Evolutionary conservation across 2,888 invertebrate species (phyloP), one percentile per base, ranked within the genome.

Genomic region (Exocentrus adspersus): DNA sequence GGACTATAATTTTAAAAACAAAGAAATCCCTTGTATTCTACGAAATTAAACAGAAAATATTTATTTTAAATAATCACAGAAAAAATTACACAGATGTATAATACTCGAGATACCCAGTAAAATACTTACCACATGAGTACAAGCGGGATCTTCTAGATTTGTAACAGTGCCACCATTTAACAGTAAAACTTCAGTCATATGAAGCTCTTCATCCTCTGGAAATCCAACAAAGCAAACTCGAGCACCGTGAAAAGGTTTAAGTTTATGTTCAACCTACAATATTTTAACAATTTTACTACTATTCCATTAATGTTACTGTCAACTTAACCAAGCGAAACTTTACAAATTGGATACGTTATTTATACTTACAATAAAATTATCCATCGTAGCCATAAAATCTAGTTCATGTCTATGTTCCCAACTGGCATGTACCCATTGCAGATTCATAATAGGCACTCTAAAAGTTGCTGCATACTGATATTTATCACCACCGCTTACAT

Each of bases 401-500:
- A 88, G 80, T 76, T 92, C 88, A 78, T 90, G 86, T 75, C 93
- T 88, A 70, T 88, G 87, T 69, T 92, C 89, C 98, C 98, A 98
- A 68, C 93, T 90, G 68, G 90, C 87, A 79, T 90, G 88, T 14
- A 98, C 92, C 97, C 97, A 98, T 63, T 91, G 89, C 62, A 92
- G 89, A 71, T 91, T 89, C 85, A 98, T 91, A 71, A 97, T 92
- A 21, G 95, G 94, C 75, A 94, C 89, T 62, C 93, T 90, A 84
- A 96, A 93, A 60, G 93, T 92, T 68, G 92, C 91, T 62, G 97
- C 97, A 84, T 95, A 95, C 84, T 93, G 90, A 83, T 97, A 98
- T 85, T 97, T 97, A 75, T 94, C 93, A 65, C 97, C 96, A 48
- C 92, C 92, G 76, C 93, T 92, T 75, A 89, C 88, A 77, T 93